Evolutionary conservation across 2,888 invertebrate species (phyloP).

Genomic region (Agrochola litura): DNA sequence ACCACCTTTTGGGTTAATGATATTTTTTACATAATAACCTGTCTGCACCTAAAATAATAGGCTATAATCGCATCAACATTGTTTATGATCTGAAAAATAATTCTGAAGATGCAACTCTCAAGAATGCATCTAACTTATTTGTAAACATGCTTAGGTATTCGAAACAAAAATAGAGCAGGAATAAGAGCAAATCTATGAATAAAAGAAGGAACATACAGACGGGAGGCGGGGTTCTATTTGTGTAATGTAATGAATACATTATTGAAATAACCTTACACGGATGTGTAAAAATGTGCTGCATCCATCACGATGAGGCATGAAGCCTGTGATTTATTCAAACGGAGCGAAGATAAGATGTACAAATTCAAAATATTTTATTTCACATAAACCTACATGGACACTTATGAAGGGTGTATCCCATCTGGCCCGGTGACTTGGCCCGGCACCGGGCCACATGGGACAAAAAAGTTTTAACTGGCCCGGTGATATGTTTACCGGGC

Average conservation of each 20-base stretch:
- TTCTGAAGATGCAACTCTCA: background rate
- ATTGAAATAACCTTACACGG: conserved; percentile 29
- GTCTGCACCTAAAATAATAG: background rate
- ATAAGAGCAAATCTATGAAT: conserved; percentile 27
- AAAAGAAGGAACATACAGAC: conserved; percentile 18
- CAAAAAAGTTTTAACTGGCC: too few relatives aligned
- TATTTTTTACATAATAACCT: background rate
- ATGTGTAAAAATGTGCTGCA: conserved; percentile 13
- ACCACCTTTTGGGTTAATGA: background rate
- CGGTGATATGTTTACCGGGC: too few relatives aligned
- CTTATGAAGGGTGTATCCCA: too few relatives aligned
- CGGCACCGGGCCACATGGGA: too few relatives aligned
- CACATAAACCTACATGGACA: too few relatives aligned
- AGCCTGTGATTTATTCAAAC: background rate
- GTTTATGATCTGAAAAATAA: background rate
- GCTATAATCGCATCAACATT: background rate
- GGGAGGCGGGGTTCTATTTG: conserved; percentile 7
- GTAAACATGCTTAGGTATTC: background rate
- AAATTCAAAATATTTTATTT: too few relatives aligned
- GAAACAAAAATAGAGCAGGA: background rate
- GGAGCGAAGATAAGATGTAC: background rate
- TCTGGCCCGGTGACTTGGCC: too few relatives aligned
- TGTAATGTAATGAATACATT: conserved; percentile 52
- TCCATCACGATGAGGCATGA: conserved; percentile 6
- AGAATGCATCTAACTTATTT: background rate